Conservation (phyloP, 2,888 invertebrate species). For the Gymnoscelis rufifasciata region DNA sequence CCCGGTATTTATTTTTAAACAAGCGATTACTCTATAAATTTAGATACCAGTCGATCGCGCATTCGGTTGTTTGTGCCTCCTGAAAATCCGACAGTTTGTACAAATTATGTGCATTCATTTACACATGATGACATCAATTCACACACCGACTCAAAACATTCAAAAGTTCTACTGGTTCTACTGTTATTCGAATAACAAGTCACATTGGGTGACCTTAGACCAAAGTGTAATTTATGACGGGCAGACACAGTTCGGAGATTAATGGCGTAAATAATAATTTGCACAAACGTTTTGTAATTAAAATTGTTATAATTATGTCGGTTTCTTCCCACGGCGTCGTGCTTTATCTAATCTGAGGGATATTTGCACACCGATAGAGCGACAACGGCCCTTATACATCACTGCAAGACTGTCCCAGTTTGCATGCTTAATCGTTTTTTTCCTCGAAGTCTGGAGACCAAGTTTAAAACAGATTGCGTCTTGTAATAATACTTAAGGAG, state of each 20-base stretch:
- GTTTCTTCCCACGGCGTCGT: constrained; percentile 53
- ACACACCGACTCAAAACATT: constrained; percentile 15
- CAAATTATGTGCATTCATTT: constrained; percentile 65
- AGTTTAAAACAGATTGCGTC: constrained; percentile 34
- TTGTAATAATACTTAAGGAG: constrained; percentile 45
- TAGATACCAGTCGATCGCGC: constrained; percentile 50
- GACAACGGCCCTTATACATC: constrained; percentile 59
- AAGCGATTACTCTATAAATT: constrained; percentile 58
- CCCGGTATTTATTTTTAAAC: constrained; percentile 52
- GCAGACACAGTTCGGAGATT: constrained; percentile 34
- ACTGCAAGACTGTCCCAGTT: constrained; percentile 43
- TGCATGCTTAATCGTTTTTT: not conserved
- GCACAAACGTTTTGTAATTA: constrained; percentile 39
- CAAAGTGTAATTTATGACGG: constrained; percentile 30
- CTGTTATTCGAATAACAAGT: constrained; percentile 24
- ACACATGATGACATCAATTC: constrained; percentile 28
- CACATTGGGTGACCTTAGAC: constrained; percentile 34
- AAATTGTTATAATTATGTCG: constrained; percentile 37
- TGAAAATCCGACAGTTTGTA: constrained; percentile 53
- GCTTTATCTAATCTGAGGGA: constrained; percentile 73
- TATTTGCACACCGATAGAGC: constrained; percentile 74
- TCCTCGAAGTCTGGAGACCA: not conserved
- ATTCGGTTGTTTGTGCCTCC: constrained; percentile 44
- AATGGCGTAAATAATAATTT: constrained; percentile 35
- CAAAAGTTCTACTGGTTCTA: not conserved